phyloP scores from a whole-genome alignment of 2,888 invertebrate species.

The Alloplasta piceator region DNA sequence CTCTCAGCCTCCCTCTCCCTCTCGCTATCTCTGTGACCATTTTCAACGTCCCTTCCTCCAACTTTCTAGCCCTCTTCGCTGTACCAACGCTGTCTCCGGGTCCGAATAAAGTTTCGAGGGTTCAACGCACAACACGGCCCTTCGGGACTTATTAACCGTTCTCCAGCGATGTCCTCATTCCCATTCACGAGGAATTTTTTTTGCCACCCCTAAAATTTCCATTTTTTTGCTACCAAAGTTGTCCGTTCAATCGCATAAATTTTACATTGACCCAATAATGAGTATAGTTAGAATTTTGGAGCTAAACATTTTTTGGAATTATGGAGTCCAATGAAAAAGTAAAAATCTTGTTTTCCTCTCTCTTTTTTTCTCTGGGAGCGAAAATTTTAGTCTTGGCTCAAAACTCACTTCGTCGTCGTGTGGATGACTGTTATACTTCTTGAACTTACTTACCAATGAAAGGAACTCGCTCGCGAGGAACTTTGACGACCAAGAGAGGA shows the following conservation, averaged over 20 bases:
- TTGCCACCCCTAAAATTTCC: too few relatives aligned
- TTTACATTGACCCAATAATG: too few relatives aligned
- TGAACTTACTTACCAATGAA: conserved; percentile 41
- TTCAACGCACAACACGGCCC: conserved; percentile 65
- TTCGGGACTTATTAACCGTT: conserved; percentile 76
- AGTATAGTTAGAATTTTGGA: too few relatives aligned
- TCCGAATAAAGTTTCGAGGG: conserved; percentile 78
- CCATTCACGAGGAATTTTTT: too few relatives aligned
- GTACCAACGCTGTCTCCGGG: conserved; percentile 57
- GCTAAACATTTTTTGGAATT: background rate
- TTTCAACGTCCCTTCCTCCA: conserved; percentile 64
- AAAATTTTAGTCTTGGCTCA: conserved; percentile 15
- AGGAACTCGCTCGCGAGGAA: conserved; percentile 44
- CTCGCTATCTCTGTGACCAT: conserved; percentile 44
- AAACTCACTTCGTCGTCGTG: conserved; percentile 13
- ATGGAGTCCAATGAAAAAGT: background rate
- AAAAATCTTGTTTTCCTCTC: conserved; percentile 3
- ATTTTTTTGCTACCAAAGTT: background rate
- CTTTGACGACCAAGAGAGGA: conserved; percentile 44
- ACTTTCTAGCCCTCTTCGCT: conserved; percentile 32
- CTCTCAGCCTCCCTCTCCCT: conserved; percentile 43
- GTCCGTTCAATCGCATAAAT: background rate
- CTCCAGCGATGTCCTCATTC: conserved; percentile 57
- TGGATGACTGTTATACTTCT: conserved; percentile 41
- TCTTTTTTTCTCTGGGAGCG: background rate